Evolutionary conservation across 2,888 invertebrate species (phyloP).

Genomic region (Conchocele bisecta): DNA sequence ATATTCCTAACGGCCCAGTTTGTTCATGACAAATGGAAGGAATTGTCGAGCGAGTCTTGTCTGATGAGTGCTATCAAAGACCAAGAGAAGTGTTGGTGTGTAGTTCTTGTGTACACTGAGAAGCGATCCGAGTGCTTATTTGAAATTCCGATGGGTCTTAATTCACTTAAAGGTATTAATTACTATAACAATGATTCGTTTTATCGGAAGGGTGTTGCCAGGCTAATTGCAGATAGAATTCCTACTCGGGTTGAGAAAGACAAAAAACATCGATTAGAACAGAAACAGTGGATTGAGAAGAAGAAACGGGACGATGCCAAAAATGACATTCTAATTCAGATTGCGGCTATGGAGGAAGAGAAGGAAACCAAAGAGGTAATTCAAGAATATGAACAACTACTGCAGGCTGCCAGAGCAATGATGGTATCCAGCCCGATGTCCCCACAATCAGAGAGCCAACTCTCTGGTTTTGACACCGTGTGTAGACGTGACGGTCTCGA

Average conservation of each 20-base stretch:
- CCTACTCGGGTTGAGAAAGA: conserved; percentile 30
- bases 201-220: conserved; percentile 61
- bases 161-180: conserved; percentile 71
- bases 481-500: no score
- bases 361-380: no score
- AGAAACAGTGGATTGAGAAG: conserved; percentile 46
- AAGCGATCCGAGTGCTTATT: conserved; percentile 40
- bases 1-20: conserved; percentile 69
- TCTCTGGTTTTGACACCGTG: no score
- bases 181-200: conserved; percentile 69
- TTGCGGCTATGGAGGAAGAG: no score
- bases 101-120: conserved; percentile 72
- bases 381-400: no score
- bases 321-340: no score
- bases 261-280: conserved; percentile 35
- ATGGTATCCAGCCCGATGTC: no score
- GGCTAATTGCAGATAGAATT: conserved; percentile 65
- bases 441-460: no score
- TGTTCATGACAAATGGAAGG: conserved; percentile 66
- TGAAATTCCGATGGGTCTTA: conserved; percentile 67
- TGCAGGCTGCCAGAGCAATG: no score
- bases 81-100: conserved; percentile 70
- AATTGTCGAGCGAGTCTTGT: conserved; percentile 69
- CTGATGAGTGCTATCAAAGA: conserved; percentile 72
- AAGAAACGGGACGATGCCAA: conserved; percentile 45